Conservation (phyloP, 2,113 vertebrate genomes). For the Crotalus helleri region DNA sequence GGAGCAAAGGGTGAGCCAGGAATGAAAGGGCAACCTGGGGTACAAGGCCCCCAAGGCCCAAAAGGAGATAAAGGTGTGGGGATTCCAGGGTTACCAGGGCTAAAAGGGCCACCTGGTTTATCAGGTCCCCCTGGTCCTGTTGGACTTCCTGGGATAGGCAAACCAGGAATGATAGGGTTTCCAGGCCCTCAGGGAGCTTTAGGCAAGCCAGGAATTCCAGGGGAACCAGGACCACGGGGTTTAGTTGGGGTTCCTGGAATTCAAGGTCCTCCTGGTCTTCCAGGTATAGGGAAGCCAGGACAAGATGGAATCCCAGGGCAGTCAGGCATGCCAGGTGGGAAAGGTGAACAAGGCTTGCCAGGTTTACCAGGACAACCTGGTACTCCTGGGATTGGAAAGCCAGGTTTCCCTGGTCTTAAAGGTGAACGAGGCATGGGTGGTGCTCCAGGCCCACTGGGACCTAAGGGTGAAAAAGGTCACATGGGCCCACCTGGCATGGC, state of each 20-base stretch:
- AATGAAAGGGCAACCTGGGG: slow-evolving; percentile 87
- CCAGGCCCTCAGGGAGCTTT: slow-evolving; percentile 83
- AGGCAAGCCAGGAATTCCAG: slow-evolving; percentile 84
- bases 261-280: slow-evolving; percentile 83
- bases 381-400: slow-evolving; percentile 84
- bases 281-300: slow-evolving; percentile 88
- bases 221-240: slow-evolving; percentile 80
- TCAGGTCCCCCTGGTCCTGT: slow-evolving; percentile 83
- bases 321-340: slow-evolving; percentile 84
- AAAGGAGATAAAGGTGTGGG: slow-evolving; percentile 94
- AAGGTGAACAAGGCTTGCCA: slow-evolving; percentile 86
- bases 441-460: slow-evolving; percentile 78
- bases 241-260: slow-evolving; percentile 77
- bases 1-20: slow-evolving; percentile 89
- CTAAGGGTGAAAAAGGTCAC: slow-evolving; percentile 87
- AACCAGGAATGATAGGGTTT: slow-evolving; percentile 86
- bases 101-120: slow-evolving; percentile 85
- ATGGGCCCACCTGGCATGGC: slow-evolving; percentile 79
- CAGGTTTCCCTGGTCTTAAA: slow-evolving; percentile 87
- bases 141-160: slow-evolving; percentile 88
- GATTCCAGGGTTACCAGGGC: slow-evolving; percentile 83
- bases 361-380: slow-evolving; percentile 86
- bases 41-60: slow-evolving; percentile 85
- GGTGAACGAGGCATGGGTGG: slow-evolving; percentile 86
- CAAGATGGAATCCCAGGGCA: slow-evolving; percentile 88